These are phyloP conservation scores for Sarcophaga rosellei DNA, from an alignment of 2,888 invertebrate species.

Conservation along the genomic window DNA sequence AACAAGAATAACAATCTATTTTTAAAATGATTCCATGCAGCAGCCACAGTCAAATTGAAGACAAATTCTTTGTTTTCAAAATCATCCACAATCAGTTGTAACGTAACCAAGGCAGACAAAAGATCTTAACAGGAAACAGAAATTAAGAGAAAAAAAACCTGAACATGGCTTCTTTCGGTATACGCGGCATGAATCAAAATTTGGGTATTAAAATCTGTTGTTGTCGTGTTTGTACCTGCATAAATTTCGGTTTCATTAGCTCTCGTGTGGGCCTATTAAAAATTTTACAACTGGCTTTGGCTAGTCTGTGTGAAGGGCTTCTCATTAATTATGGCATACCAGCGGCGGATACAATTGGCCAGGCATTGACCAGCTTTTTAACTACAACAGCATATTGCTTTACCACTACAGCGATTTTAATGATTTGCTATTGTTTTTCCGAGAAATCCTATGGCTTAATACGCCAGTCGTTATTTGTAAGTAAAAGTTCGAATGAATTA, in stretches of 20 bases:
- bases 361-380: slow-evolving; percentile 90
- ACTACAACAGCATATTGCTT: slow-evolving; percentile 91
- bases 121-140: slow-evolving; percentile 6
- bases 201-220: slow-evolving; percentile 87
- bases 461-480: slow-evolving; percentile 91
- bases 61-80: slow-evolving; percentile 48
- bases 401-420: slow-evolving; percentile 88
- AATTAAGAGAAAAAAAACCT: slow-evolving; percentile 31
- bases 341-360: slow-evolving; percentile 88
- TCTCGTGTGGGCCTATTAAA: slow-evolving; percentile 89
- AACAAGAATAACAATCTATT: slow-evolving; percentile 49
- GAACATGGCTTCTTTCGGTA: slow-evolving; percentile 77
- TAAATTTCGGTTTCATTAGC: slow-evolving; percentile 89
- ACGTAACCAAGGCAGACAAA: slow-evolving; percentile 35
- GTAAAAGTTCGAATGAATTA: slow-evolving; percentile 76
- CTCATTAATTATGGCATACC: slow-evolving; percentile 89
- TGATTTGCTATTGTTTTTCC: slow-evolving; percentile 90
- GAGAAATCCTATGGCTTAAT: slow-evolving; percentile 89
- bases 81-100: slow-evolving; percentile 57
- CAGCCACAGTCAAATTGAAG: background rate
- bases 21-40: slow-evolving; percentile 33
- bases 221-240: slow-evolving; percentile 89
- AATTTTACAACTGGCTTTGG: slow-evolving; percentile 88
- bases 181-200: slow-evolving; percentile 76
- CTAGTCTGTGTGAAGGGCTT: slow-evolving; percentile 91